Percentiles rank a stretch among this genome's conserved stretches.
These are phyloP conservation scores for Morone chrysops DNA, from an alignment of 2,113 vertebrate genomes.

Conservation along the genomic window DNA sequence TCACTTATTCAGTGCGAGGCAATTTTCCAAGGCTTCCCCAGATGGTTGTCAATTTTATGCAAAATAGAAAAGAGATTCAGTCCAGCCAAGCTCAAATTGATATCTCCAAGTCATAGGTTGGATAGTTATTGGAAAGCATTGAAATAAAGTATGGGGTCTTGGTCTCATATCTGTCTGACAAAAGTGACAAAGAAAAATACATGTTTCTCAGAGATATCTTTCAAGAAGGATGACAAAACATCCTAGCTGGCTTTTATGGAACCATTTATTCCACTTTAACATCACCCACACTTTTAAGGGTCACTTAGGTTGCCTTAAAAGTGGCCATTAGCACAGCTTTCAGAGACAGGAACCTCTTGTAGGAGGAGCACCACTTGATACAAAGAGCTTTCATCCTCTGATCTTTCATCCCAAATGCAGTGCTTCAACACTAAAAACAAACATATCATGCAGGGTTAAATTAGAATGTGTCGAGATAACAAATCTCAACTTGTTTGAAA, in stretches of 20 bases:
- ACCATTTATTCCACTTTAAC: constrained; percentile 80
- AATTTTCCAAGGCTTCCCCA: constrained; percentile 73
- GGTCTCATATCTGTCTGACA: constrained; percentile 62
- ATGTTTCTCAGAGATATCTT: constrained; percentile 60
- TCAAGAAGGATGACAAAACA: constrained; percentile 63
- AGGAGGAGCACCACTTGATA: constrained; percentile 52
- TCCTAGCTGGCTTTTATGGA: constrained; percentile 74
- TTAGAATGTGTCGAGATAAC: constrained; percentile 62
- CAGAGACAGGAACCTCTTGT: constrained; percentile 56
- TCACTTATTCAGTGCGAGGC: constrained; percentile 74
- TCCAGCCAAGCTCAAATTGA: constrained; percentile 65
- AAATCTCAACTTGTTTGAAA: constrained; percentile 44
- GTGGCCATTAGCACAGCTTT: constrained; percentile 74
- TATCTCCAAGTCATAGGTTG: constrained; percentile 55
- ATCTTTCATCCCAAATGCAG: constrained; percentile 47
- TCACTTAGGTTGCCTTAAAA: constrained; percentile 73
- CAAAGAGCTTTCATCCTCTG: constrained; percentile 45
- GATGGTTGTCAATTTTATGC: constrained; percentile 78
- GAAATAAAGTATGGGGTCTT: constrained; percentile 51
- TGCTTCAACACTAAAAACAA: constrained; percentile 53
- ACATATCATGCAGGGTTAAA: constrained; percentile 66
- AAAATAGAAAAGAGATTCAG: constrained; percentile 66
- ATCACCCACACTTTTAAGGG: constrained; percentile 73
- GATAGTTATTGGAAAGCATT: constrained; percentile 58
- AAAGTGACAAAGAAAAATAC: constrained; percentile 71